Percentiles rank a stretch among this genome's conserved stretches.
These are phyloP conservation scores for Apteryx mantelli DNA, from an alignment of 2,113 vertebrate genomes.

Conservation along the genomic window DNA sequence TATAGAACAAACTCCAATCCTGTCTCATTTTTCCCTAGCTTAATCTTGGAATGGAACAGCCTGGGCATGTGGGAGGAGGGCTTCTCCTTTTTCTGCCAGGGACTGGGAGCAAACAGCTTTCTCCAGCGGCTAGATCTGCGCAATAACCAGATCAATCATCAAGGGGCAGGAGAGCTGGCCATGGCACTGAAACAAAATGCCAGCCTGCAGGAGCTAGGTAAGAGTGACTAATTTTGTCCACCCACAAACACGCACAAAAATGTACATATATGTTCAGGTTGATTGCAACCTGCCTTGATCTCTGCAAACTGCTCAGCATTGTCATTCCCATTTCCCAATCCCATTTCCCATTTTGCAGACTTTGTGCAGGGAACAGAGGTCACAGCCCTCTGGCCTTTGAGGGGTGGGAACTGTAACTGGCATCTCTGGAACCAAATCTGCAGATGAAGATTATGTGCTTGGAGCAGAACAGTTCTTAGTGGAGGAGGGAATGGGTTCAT, in stretches of 20 bases:
- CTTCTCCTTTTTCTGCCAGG: conserved; percentile 89
- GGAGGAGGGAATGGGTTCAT: not conserved
- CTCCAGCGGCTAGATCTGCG: conserved; percentile 89
- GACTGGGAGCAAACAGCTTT: conserved; percentile 79
- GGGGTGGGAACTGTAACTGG: not conserved
- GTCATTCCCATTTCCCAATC: not conserved
- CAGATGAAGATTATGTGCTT: not conserved
- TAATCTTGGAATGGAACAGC: conserved; percentile 94
- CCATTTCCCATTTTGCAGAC: not conserved
- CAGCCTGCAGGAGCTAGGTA: conserved; percentile 89
- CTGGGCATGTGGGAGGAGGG: conserved; percentile 89
- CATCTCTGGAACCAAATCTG: not conserved
- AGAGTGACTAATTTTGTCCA: not conserved
- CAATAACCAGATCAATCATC: conserved; percentile 95
- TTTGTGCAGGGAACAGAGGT: not conserved
- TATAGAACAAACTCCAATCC: not conserved
- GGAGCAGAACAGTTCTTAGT: not conserved
- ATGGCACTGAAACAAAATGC: conserved; percentile 82
- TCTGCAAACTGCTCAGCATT: not conserved
- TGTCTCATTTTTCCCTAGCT: conserved; percentile 69
- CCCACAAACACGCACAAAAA: fast-evolving
- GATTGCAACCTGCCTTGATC: not conserved
- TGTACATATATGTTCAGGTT: fast-evolving
- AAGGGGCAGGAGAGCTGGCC: conserved; percentile 86
- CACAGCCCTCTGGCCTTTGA: not conserved